phyloP scores from a whole-genome alignment of 2,888 invertebrate species.

The Microplitis manilae region DNA sequence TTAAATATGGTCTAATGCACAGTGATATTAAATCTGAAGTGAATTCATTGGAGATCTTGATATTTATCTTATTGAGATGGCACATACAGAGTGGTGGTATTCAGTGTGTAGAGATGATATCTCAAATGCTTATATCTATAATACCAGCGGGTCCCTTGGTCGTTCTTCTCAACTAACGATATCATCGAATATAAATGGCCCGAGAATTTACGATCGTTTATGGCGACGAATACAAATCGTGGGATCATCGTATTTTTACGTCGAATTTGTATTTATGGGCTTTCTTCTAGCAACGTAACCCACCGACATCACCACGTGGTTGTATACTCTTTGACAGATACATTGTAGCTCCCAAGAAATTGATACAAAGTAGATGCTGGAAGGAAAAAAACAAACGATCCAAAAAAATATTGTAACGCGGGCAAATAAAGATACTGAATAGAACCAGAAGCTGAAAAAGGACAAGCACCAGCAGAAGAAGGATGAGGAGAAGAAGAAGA shows the following conservation, averaged over 20 bases:
- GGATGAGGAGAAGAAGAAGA: neutral
- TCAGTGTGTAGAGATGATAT: conserved; percentile 30
- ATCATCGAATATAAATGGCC: conserved; percentile 39
- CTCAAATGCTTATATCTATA: conserved; percentile 36
- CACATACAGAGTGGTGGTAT: conserved; percentile 13
- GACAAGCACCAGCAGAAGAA: neutral
- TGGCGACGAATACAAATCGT: conserved; percentile 37
- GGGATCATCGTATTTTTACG: conserved; percentile 28
- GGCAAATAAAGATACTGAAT: no score
- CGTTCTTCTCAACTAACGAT: conserved; percentile 38
- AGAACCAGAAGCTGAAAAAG: neutral
- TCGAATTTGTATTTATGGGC: conserved; percentile 31
- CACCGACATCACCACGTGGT: neutral
- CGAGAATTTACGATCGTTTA: conserved; percentile 38
- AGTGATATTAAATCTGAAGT: no score
- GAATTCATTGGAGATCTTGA: neutral
- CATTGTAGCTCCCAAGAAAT: conserved; percentile 4
- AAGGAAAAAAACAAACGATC: neutral
- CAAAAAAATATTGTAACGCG: neutral
- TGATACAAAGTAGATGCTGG: conserved; percentile 10
- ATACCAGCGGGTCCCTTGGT: conserved; percentile 35
- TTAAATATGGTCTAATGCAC: no score
- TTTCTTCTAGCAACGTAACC: neutral
- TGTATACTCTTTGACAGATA: neutral
- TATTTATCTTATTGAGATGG: neutral